A percentile compares a stretch with the other conserved stretches of the same genome.
Evolutionary conservation across 2,888 invertebrate genomes (phyloP).

Genomic region (Epistrophe eligans): DNA sequence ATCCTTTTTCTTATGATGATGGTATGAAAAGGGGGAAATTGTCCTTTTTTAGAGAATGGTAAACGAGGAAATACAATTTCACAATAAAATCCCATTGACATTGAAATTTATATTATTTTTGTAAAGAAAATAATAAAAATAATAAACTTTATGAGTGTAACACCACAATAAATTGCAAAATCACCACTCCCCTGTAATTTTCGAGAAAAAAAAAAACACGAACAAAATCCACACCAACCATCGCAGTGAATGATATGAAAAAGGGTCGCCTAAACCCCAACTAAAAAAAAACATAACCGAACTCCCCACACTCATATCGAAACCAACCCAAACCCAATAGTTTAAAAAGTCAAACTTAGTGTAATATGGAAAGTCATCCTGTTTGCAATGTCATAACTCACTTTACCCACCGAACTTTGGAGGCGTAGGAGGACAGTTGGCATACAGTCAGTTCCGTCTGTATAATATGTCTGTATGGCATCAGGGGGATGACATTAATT

Average conservation of each 20-base stretch:
- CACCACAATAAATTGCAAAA: conserved; percentile 55
- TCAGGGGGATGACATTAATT: conserved; percentile 60
- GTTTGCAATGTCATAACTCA: conserved; percentile 68
- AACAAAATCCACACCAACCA: conserved; percentile 16
- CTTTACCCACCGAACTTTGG: conserved; percentile 26
- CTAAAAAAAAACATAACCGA: conserved; percentile 1
- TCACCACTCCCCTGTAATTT: conserved; percentile 50
- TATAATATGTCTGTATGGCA: conserved; percentile 29
- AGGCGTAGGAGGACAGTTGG: conserved; percentile 12
- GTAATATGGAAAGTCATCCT: conserved; percentile 51
- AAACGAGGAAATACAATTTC: not conserved
- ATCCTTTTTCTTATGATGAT: not conserved
- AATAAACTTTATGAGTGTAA: conserved; percentile 23
- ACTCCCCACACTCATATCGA: not conserved
- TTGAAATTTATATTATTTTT: conserved; percentile 45
- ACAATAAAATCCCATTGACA: conserved; percentile 43
- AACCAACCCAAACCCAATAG: conserved; percentile 20
- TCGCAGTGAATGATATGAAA: not conserved
- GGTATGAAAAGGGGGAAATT: conserved; percentile 7
- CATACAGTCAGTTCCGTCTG: conserved; percentile 3
- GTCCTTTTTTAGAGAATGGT: not conserved
- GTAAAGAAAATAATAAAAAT: not conserved
- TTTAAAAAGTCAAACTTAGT: conserved; percentile 64
- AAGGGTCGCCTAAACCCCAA: conserved; percentile 37
- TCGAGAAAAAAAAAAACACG: not conserved